phyloP scores from a whole-genome alignment of 2,888 invertebrate genomes.

The Anodontia alba region DNA sequence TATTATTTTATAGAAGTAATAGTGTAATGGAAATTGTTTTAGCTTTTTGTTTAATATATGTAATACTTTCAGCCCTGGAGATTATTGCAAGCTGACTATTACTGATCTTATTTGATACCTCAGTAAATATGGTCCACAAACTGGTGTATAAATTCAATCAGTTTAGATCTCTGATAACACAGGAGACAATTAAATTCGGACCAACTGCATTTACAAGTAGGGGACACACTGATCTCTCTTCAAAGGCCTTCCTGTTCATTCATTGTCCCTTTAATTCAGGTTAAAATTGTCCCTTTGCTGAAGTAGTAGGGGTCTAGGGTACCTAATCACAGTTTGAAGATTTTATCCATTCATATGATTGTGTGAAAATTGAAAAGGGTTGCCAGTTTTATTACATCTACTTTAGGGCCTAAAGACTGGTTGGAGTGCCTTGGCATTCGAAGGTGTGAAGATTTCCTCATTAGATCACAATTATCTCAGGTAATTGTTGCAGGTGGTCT shows the following conservation, averaged over 20 bases:
- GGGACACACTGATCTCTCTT: constrained; percentile 18
- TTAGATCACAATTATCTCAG: not conserved
- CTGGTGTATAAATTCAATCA: not conserved
- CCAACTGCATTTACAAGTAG: constrained; percentile 8
- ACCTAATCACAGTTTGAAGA: constrained; percentile 7
- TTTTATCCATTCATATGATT: not conserved
- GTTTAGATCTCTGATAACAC: constrained; percentile 6
- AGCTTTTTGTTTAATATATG: too few species aligned
- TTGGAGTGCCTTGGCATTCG: not conserved
- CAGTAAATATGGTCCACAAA: too few species aligned
- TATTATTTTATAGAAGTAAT: too few species aligned
- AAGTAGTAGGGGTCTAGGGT: not conserved
- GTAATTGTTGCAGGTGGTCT: constrained; percentile 16
- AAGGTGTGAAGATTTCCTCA: constrained; percentile 6
- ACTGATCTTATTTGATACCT: too few species aligned
- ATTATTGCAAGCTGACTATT: too few species aligned
- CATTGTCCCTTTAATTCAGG: constrained; percentile 25
- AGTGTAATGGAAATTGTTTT: too few species aligned
- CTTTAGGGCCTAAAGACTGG: not conserved
- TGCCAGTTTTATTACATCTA: constrained; percentile 10
- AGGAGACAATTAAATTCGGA: not conserved
- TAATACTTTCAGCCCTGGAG: too few species aligned
- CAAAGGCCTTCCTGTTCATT: constrained; percentile 43
- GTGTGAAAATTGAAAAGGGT: not conserved
- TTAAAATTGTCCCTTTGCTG: constrained; percentile 10